Base-by-base conservation (phyloP, 2,797 vertebrate genomes). In the Apogon talboti region DNA sequence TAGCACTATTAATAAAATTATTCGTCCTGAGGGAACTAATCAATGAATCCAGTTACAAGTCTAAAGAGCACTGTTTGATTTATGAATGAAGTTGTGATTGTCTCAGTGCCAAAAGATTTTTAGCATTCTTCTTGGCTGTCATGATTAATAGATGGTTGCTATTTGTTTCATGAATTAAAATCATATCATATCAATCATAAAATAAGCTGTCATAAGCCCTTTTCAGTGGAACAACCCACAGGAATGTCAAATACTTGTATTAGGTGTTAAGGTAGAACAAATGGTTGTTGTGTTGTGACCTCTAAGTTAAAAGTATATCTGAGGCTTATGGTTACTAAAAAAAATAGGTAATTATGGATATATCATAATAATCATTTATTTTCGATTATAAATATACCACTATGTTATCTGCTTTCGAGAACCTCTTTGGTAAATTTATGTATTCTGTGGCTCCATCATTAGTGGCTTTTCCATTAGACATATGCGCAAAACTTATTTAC, bases 371-470 rank as follows among this genome's bases (percentile, higher is more conserved):
- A 59, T n/a, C 50, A 38, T 53, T 21, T 41, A 52, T 9, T 10
- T 7, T 43, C 12, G 14, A 13, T 57, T 6, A 50, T 11, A 60
- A 9, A 11, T 3, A 7, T 28, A 35, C n/a, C 42, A n/a, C 12
- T 24, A 49, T 92, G 72, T 93, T 92, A 48, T 90, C 33, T 3
- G 33, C 7, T 35, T 90, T 55, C 89, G 90, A 88, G 90, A 56
- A 91, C 87, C 78, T 91, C 88, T 66, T 91, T 93, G 85, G 24
- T 28, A 28, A 6, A 28, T 28, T 1, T 28, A 28, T 78, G 91
- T 35, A 35, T 35, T 35, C 90, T 46, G 24, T 15, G 46, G 45
- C 83, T 77, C 46, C 35, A 13, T 1, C 7, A n/a, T n/a, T n/a
- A n/a, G n/a, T n/a, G n/a, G n/a, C n/a, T n/a, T n/a, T n/a, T n/a